Base-by-base conservation (phyloP, 2,888 invertebrate genomes). In the Trichacis sp. region DNA sequence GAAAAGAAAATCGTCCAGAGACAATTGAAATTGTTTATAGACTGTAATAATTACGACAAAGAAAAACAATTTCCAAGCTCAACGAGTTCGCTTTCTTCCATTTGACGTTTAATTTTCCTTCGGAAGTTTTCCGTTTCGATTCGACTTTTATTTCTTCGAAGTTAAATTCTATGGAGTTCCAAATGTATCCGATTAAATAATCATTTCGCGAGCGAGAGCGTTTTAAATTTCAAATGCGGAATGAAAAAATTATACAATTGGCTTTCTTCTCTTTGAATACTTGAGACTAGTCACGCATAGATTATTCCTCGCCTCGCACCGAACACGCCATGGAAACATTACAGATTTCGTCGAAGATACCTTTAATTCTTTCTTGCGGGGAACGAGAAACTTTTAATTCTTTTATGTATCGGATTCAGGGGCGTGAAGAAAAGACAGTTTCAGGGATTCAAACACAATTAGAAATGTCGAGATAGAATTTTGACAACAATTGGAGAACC, bases 221-320 rank as follows among this genome's bases (percentile, higher is more conserved):
- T 12, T 20, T 24, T 24, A 46, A 49, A 40, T 36, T 50, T 57
- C 49, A 20, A 54, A 55, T 55, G 51, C 66, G 66, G 60, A 55
- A 70, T 65, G 51, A 68, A 59, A 47, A 51, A 14, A 54, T 40
- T 40, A 40, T 15, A 40, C 40, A 14, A 73, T 70, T 74, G 74
- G 75, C 75, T 73, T 63, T 64, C 68, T 76, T 77, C 70, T 70
- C 64, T 63, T 61, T 62, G 68, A 66, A 48, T 71, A 70, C 72
- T 73, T 65, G 64, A 67, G 50, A 62, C 64, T 57, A 77, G 73
- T 77, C 77, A 77, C 73, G 75, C 76, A 75, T 73, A 68, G 55
- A 60, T 69, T 63, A 60, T 68, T 64, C 59, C 60, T 57, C 47
- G 56, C 61, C 66, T 54, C 51, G 40, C 54, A n/a, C n/a, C 24